A percentile compares a stretch with the other conserved stretches of the same genome.
Evolutionary conservation across 2,888 invertebrate genomes (phyloP).

Genomic region (Lamellibrachia columna): DNA sequence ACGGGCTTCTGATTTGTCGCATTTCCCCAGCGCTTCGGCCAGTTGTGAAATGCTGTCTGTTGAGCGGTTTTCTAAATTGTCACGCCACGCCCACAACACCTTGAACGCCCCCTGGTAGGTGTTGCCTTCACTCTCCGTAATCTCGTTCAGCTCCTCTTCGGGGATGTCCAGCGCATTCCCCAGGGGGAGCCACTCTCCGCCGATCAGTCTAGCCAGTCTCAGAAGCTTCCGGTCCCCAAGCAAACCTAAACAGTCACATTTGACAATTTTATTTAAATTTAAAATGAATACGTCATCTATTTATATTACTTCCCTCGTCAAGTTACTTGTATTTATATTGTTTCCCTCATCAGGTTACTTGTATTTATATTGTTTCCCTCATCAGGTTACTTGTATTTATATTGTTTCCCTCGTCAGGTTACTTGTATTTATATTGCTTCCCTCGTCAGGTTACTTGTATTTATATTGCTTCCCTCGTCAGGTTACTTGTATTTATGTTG

Average conservation of each 20-base stretch:
- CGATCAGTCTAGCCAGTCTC: conserved; percentile 35
- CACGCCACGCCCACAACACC: conserved; percentile 37
- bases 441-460: too few relatives aligned
- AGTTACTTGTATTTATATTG: too few relatives aligned
- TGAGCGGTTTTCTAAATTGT: conserved; percentile 18
- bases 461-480: too few relatives aligned
- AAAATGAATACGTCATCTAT: background rate
- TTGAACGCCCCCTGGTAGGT: conserved; percentile 39
- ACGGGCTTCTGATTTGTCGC: background rate
- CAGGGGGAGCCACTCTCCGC: conserved; percentile 30
- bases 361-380: too few relatives aligned
- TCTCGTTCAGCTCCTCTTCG: conserved; percentile 36
- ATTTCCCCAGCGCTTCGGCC: background rate
- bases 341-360: too few relatives aligned
- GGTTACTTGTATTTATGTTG: too few relatives aligned
- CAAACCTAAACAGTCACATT: conserved; percentile 21
- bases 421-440: too few relatives aligned
- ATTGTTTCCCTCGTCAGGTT: too few relatives aligned
- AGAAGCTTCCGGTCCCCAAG: conserved; percentile 35
- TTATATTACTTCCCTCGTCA: background rate
- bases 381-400: too few relatives aligned
- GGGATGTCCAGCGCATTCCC: conserved; percentile 31
- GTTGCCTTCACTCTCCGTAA: conserved; percentile 31
- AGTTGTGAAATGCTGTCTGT: conserved; percentile 12
- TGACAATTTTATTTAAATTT: conserved; percentile 17